These are phyloP conservation scores for Latheticus oryzae DNA, from an alignment of 2,888 invertebrate species.

Conservation along the genomic window DNA sequence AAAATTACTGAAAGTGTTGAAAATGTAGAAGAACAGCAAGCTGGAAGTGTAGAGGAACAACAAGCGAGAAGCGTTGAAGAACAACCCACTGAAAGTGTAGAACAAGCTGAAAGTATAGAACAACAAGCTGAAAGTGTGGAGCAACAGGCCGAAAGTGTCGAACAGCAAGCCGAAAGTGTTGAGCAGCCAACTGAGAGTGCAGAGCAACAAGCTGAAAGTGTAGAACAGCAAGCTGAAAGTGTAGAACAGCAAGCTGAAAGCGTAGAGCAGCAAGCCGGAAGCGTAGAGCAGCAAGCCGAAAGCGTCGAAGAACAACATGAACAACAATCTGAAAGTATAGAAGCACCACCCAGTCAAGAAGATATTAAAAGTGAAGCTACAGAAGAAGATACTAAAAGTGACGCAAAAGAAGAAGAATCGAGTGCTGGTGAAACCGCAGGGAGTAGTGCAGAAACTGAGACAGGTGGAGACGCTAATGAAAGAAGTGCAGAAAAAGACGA, in stretches of 20 bases:
- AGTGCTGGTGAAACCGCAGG: conserved; percentile 22
- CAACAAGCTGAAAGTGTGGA: too few species aligned
- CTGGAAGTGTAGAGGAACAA: conserved; percentile 39
- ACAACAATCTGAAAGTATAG: conserved; percentile 5
- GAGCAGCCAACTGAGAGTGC: too few species aligned
- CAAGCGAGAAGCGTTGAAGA: conserved; percentile 43
- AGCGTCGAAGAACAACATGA: conserved; percentile 15
- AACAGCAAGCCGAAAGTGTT: too few species aligned
- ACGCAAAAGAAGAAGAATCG: conserved; percentile 39
- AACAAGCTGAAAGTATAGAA: conserved; percentile 2
- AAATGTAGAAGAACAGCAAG: conserved; percentile 41
- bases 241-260: conserved; percentile 7
- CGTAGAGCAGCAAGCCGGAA: conserved; percentile 3
- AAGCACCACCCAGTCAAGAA: conserved; percentile 20
- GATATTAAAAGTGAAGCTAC: conserved; percentile 45
- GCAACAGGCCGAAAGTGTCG: too few species aligned
- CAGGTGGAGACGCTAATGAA: conserved; percentile 38
- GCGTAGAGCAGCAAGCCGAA: conserved; percentile 8
- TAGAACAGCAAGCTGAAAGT: conserved; percentile 17
- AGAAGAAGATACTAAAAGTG: conserved; percentile 46
- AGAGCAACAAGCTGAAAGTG: too few species aligned
- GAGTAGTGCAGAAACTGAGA: conserved; percentile 27
- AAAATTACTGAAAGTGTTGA: conserved; percentile 40
- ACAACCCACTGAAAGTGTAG: conserved; percentile 37
- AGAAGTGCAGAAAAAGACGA: conserved; percentile 37